Conservation (phyloP, 1,140 invertebrate genomes). For the Phthorimaea operculella region DNA sequence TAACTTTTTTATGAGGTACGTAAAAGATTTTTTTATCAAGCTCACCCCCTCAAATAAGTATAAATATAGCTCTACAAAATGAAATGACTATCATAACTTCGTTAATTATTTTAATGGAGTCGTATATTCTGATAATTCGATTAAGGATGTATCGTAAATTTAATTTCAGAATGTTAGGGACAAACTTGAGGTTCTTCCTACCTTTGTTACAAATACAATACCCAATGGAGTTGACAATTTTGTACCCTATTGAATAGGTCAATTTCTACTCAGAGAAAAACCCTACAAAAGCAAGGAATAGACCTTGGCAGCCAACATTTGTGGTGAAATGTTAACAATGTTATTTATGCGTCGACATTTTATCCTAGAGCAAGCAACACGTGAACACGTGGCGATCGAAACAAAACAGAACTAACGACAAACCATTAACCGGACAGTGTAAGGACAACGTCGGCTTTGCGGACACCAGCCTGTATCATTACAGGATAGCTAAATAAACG, state of each 20-base stretch:
- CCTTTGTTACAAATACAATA: no score
- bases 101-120: slow-evolving; percentile 34
- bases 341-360: no score
- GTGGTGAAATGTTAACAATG: no score
- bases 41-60: slow-evolving; percentile 10
- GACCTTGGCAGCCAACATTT: no score
- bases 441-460: slow-evolving; percentile 35
- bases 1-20: background rate
- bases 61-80: slow-evolving; percentile 6
- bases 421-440: background rate
- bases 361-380: background rate
- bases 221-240: no score
- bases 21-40: background rate
- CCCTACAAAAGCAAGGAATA: no score
- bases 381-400: background rate
- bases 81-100: slow-evolving; percentile 20
- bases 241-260: no score
- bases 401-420: slow-evolving; percentile 1
- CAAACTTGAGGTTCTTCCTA: no score
- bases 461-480: slow-evolving; percentile 49
- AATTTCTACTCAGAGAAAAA: no score
- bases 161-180: no score
- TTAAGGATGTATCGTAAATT: slow-evolving; percentile 28
- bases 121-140: slow-evolving; percentile 34
- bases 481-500: slow-evolving; percentile 61